Conservation (phyloP, 2,888 invertebrate species). For the Sphaerophoria rueppellii region DNA sequence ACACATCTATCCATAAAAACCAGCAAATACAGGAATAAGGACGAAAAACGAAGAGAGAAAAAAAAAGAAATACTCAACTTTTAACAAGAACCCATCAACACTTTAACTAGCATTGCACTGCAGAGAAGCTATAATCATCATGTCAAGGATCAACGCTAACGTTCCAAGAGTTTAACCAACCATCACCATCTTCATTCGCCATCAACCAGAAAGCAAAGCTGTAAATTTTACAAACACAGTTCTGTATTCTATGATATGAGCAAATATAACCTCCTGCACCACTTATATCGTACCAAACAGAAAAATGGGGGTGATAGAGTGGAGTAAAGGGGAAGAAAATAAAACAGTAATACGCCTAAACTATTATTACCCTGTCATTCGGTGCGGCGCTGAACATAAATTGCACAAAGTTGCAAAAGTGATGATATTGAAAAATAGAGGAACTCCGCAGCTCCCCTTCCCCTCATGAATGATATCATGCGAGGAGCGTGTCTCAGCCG, state of each 20-base stretch:
- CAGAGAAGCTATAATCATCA: conserved; percentile 59
- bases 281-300: neutral
- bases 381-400: conserved; percentile 58
- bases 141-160: conserved; percentile 53
- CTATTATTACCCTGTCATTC: conserved; percentile 73
- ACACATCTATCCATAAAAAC: conserved; percentile 16
- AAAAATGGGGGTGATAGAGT: neutral
- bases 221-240: conserved; percentile 44
- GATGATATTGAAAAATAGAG: conserved; percentile 64
- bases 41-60: neutral
- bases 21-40: neutral
- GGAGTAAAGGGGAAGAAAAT: conserved; percentile 18
- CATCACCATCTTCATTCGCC: conserved; percentile 4
- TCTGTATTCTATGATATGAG: conserved; percentile 14
- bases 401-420: conserved; percentile 55
- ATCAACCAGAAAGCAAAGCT: conserved; percentile 32
- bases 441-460: neutral
- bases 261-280: conserved; percentile 28
- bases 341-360: conserved; percentile 59
- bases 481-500: conserved; percentile 6
- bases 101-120: conserved; percentile 22
- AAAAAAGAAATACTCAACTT: neutral
- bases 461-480: conserved; percentile 34
- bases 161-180: conserved; percentile 22
- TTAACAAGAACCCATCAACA: conserved; percentile 55